phyloP scores from a whole-genome alignment of 30 jellyfish, hydroid and myxozoan genomes.

The Catostylus mosaicus region DNA sequence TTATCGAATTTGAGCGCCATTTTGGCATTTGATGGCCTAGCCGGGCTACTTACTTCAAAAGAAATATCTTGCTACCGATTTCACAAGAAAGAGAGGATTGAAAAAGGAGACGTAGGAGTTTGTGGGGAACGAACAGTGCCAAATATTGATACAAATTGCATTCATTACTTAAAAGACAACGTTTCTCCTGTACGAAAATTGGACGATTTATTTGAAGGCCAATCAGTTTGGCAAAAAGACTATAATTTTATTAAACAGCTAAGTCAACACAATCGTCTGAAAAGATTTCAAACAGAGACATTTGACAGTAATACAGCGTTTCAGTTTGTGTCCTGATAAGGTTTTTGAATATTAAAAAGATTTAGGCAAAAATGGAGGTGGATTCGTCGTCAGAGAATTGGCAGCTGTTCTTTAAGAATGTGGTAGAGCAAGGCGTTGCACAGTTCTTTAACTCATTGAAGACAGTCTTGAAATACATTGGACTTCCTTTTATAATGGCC shows the following conservation, averaged over 20 bases:
- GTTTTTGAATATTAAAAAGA: neutral
- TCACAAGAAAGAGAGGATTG: neutral
- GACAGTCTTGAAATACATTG: neutral
- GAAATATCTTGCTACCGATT: neutral
- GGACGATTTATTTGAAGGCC: neutral
- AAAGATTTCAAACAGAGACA: neutral
- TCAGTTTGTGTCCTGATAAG: neutral
- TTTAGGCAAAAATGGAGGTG: neutral
- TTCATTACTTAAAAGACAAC: neutral
- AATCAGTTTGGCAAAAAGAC: neutral
- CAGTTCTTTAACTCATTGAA: neutral
- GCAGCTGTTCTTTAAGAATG: neutral
- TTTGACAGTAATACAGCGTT: neutral
- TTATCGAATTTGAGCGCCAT: neutral
- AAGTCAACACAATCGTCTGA: neutral
- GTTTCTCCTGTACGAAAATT: no score
- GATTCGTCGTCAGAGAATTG: neutral
- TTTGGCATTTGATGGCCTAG: constrained; percentile 7
- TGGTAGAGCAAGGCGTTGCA: neutral
- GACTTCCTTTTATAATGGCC: neutral
- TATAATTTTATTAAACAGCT: neutral
- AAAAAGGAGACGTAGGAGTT: no score
- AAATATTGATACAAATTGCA: no score
- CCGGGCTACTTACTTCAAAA: neutral
- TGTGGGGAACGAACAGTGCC: no score